These are phyloP conservation scores for Nebria ingens DNA, from an alignment of 1,140 invertebrate genomes.

Conservation along the genomic window DNA sequence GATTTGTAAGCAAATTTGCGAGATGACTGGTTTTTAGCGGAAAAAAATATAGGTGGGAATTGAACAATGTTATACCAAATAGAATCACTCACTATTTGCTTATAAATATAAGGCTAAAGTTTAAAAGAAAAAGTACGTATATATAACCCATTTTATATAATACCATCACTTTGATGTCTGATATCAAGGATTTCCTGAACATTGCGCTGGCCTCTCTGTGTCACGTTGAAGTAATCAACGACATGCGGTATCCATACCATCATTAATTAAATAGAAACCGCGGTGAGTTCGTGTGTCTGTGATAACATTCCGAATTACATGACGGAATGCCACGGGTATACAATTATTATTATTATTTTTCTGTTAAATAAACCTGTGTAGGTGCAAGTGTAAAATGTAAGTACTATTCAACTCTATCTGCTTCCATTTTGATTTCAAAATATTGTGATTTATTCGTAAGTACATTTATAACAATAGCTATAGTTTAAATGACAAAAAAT, in stretches of 20 bases:
- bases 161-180: background rate
- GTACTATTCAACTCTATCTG: background rate
- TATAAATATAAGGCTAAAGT: too few relatives aligned
- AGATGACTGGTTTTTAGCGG: background rate
- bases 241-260: background rate
- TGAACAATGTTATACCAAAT: background rate
- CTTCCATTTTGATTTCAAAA: background rate
- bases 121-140: background rate
- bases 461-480: background rate
- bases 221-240: background rate
- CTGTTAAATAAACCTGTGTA: background rate
- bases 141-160: background rate
- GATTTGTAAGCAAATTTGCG: background rate
- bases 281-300: too few relatives aligned
- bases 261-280: background rate
- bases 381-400: background rate
- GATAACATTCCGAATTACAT: background rate
- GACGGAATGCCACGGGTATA: background rate
- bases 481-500: too few relatives aligned
- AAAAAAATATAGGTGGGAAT: background rate
- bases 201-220: background rate
- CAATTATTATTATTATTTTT: slow-evolving; percentile 1
- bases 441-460: background rate
- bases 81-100: background rate
- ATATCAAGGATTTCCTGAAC: background rate